Evolutionary conservation across 2,797 vertebrate genomes (phyloP).

Genomic region (Coreius guichenoti): DNA sequence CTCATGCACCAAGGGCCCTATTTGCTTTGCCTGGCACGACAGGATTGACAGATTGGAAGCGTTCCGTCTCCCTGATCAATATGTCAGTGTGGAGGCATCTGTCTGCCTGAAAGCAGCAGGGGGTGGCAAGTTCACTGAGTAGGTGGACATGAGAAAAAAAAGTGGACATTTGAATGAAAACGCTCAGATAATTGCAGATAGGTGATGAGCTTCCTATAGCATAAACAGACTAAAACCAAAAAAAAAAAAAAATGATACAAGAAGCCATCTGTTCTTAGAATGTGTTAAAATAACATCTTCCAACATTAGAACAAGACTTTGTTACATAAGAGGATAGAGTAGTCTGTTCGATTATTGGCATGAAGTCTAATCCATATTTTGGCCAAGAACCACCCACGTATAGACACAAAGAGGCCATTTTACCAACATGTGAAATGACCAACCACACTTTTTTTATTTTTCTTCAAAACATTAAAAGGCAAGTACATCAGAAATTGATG

Average conservation of each 20-base stretch:
- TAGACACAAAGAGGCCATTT: not conserved
- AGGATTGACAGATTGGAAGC: constrained; percentile 73
- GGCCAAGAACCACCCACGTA: constrained; percentile 2
- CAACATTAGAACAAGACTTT: constrained; percentile 4
- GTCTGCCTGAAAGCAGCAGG: constrained; percentile 65
- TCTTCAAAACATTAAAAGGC: not conserved
- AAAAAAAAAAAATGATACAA: not conserved
- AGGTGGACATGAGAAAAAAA: constrained; percentile 42
- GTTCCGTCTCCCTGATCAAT: constrained; percentile 75
- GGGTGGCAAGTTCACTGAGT: constrained; percentile 62
- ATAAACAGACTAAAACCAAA: not conserved
- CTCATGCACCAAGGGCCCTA: constrained; percentile 64
- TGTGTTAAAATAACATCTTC: not conserved
- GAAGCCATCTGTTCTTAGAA: constrained; percentile 27
- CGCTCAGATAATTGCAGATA: constrained; percentile 16
- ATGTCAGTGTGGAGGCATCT: constrained; percentile 76
- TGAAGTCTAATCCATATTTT: not conserved
- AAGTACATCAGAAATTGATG: not conserved
- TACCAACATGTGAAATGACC: constrained; percentile 23
- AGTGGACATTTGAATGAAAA: not conserved
- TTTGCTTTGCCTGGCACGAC: constrained; percentile 67
- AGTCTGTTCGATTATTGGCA: constrained; percentile 3
- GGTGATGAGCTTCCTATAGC: not conserved
- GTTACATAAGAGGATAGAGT: not conserved
- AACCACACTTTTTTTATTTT: not conserved